These are phyloP conservation scores for Aradophagus sp. DNA, from an alignment of 1,140 invertebrate genomes.

Conservation along the genomic window DNA sequence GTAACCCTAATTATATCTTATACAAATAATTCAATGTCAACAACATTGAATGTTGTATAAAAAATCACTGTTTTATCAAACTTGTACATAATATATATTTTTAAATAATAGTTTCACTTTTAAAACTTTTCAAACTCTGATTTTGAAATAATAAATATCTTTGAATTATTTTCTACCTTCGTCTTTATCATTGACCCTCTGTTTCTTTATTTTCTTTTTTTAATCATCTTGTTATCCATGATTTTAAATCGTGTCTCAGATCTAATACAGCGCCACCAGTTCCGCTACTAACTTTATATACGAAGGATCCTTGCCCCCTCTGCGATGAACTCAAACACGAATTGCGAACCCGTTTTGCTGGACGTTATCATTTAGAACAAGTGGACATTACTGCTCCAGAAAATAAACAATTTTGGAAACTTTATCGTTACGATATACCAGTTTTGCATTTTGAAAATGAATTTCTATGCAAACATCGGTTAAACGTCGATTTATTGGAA, in stretches of 20 bases:
- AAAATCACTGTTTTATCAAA: too few species aligned
- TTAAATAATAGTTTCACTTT: too few species aligned
- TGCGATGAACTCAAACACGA: conserved; percentile 87
- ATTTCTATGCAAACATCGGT: conserved; percentile 88
- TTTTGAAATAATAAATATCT: too few species aligned
- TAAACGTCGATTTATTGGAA: conserved; percentile 78
- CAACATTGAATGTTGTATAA: too few species aligned
- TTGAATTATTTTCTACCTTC: too few species aligned
- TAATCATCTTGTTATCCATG: not conserved
- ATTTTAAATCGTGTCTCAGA: conserved; percentile 52
- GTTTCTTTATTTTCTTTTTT: too few species aligned
- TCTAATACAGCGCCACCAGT: conserved; percentile 57
- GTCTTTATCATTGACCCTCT: too few species aligned
- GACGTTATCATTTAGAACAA: conserved; percentile 80
- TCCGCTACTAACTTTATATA: conserved; percentile 84
- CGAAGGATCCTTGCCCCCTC: conserved; percentile 86
- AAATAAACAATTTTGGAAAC: conserved; percentile 82
- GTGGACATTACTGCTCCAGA: conserved; percentile 84
- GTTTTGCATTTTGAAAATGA: conserved; percentile 89
- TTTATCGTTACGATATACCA: conserved; percentile 91
- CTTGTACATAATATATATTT: too few species aligned
- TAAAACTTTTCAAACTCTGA: too few species aligned
- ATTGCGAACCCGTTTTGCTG: conserved; percentile 77
- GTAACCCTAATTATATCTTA: too few species aligned
- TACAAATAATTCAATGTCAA: too few species aligned